Evolutionary conservation across 2,797 vertebrate genomes (phyloP), one percentile per base, ranked within the genome.

Genomic region (Bradypodion pumilum): DNA sequence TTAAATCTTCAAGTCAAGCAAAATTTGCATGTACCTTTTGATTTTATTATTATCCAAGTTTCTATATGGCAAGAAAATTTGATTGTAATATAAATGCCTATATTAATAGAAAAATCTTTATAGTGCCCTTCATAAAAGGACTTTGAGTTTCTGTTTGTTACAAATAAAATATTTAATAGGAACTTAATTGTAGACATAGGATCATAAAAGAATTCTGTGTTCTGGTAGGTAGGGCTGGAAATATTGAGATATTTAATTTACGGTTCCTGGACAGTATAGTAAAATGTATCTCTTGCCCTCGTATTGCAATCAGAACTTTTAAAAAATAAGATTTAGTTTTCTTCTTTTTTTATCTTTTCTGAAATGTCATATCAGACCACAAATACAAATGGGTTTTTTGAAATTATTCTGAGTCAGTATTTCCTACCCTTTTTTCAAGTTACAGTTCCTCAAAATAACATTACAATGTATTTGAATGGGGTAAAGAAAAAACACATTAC

Each of bases 211-310:
- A 49, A 69, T 87, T 59, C 78, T 77, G 27, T 75, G 84, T 80
- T 80, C 37, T 84, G 66, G n/a, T 88, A 90, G 90, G 80, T 89
- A 90, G 87, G 77, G 89, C 85, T 90, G 80, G 82, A 91, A 92
- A 89, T 87, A 83, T 66, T 77, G 68, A 78, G 72, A 91, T 62
- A 2, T 62, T 83, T 77, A 46, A 88, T 90, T 90, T 92, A 86
- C 0, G 12, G 81, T 74, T 81, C 85, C 81, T 91, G 74, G 25
- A 78, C 88, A 90, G 6, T 4, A 8, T 49, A 49, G 46, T 49
- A 13, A 49, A 8, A 49, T 49, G 46, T 49, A 49, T 49, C 46
- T 13, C 6, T n/a, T n/a, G n/a, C n/a, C n/a, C n/a, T n/a, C n/a
- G n/a, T n/a, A 49, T 49, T 49, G 7, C 46, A 49, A 12, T 49